Evolutionary conservation across 2,113 vertebrate genomes (phyloP).

Genomic region (Diglossa brunneiventris): DNA sequence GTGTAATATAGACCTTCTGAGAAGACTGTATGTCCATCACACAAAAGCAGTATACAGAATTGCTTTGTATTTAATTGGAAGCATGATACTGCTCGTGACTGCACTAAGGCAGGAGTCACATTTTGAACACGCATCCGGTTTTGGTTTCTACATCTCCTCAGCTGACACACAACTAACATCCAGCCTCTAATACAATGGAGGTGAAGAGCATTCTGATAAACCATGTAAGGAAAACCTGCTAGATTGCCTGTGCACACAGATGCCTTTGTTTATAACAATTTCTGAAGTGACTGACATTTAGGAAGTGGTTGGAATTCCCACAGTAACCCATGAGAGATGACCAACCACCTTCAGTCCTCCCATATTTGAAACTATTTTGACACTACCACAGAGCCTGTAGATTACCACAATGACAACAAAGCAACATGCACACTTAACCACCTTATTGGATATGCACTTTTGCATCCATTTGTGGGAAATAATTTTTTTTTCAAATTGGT

Average conservation of each 20-base stretch:
- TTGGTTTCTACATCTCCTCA: neutral
- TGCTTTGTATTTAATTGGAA: neutral
- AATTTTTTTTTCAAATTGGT: neutral
- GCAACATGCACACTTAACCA: neutral
- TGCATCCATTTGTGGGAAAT: neutral
- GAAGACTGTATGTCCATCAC: neutral
- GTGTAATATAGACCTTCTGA: neutral
- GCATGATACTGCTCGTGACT: neutral
- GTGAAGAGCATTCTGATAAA: neutral
- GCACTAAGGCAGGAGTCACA: neutral
- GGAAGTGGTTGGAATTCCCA: neutral
- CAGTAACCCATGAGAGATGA: neutral
- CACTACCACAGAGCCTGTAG: neutral
- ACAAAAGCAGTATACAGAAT: neutral
- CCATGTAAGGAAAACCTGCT: neutral
- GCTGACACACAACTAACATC: neutral
- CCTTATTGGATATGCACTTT: neutral
- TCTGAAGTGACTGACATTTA: neutral
- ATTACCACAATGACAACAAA: neutral
- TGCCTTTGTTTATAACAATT: neutral
- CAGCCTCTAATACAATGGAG: neutral
- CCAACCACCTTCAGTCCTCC: neutral
- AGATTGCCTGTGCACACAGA: rapidly evolving
- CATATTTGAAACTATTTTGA: neutral
- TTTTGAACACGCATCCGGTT: rapidly evolving